phyloP scores from a whole-genome alignment of 2,113 vertebrate genomes.

The Barnardius zonarius region DNA sequence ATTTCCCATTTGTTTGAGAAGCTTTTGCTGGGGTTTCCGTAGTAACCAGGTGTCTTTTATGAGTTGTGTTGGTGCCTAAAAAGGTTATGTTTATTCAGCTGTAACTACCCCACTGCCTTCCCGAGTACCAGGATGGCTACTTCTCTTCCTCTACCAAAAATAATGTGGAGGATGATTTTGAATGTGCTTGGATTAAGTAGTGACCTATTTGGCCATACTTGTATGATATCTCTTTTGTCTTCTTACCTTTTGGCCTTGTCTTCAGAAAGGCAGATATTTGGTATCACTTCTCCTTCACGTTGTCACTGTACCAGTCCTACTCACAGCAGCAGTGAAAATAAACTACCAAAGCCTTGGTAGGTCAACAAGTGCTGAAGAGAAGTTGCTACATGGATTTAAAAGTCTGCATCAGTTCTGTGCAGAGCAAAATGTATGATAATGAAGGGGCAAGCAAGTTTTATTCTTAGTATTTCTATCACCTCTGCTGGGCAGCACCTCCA shows the following conservation, averaged over 20 bases:
- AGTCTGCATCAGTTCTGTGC: neutral
- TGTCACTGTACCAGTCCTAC: too few species aligned
- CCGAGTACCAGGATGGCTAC: neutral
- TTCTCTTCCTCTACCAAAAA: neutral
- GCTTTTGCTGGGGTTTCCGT: neutral
- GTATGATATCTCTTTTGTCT: neutral
- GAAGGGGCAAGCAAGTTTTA: neutral
- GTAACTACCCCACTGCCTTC: neutral
- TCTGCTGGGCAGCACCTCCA: neutral
- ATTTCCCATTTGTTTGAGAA: neutral
- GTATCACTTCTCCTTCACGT: neutral
- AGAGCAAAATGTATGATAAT: neutral
- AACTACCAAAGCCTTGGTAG: neutral
- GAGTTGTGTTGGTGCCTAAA: neutral
- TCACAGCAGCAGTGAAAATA: neutral
- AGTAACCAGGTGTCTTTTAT: neutral
- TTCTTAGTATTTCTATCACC: neutral
- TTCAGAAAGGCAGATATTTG: neutral
- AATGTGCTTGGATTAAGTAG: neutral
- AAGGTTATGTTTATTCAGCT: neutral
- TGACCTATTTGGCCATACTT: neutral
- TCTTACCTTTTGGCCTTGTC: neutral
- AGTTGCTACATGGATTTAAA: neutral
- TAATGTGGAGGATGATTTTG: neutral
- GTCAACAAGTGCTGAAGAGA: neutral